Conservation (phyloP, 1,140 invertebrate species). For the Choristoneura fumiferana region DNA sequence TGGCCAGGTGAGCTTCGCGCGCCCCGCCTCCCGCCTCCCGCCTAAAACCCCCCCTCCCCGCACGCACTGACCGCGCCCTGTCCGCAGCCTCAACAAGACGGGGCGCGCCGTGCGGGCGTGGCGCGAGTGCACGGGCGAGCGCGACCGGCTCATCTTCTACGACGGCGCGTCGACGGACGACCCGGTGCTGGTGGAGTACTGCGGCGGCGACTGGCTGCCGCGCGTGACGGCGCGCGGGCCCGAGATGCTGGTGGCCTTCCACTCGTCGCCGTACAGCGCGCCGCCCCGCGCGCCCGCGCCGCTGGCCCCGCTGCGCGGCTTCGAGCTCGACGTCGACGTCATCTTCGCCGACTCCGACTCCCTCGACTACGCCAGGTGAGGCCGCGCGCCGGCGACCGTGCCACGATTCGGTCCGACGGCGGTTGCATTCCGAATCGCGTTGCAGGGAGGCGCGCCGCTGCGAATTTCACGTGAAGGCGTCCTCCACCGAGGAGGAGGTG, state of each 20-base stretch:
- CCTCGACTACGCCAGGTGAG: conserved; percentile 73
- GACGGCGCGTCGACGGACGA: conserved; percentile 90
- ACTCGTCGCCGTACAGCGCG: conserved; percentile 87
- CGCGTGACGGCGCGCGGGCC: conserved; percentile 86
- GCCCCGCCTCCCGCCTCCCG: too few relatives aligned
- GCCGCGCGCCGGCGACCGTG: too few relatives aligned
- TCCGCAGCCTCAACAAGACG: conserved; percentile 81
- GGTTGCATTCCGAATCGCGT: neutral
- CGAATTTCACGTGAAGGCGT: conserved; percentile 86
- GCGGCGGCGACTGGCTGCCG: conserved; percentile 90
- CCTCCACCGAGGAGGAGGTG: conserved; percentile 67
- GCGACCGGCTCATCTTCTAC: conserved; percentile 91
- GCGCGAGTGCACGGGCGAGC: conserved; percentile 89
- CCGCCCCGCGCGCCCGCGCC: conserved; percentile 80
- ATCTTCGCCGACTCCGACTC: conserved; percentile 90
- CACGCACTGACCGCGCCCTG: neutral
- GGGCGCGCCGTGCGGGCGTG: conserved; percentile 85
- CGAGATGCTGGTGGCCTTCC: conserved; percentile 91
- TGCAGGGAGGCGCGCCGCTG: conserved; percentile 78
- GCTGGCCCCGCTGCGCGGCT: conserved; percentile 83
- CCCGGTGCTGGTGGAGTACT: conserved; percentile 90
- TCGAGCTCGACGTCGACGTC: conserved; percentile 92
- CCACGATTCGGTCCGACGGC: too few relatives aligned
- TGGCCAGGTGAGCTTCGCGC: conserved; percentile 66
- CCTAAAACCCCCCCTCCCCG: too few relatives aligned